Evolutionary conservation across 1,140 invertebrate genomes (phyloP), one percentile per base, ranked within the genome.

Genomic region (Drosophila mayri): DNA sequence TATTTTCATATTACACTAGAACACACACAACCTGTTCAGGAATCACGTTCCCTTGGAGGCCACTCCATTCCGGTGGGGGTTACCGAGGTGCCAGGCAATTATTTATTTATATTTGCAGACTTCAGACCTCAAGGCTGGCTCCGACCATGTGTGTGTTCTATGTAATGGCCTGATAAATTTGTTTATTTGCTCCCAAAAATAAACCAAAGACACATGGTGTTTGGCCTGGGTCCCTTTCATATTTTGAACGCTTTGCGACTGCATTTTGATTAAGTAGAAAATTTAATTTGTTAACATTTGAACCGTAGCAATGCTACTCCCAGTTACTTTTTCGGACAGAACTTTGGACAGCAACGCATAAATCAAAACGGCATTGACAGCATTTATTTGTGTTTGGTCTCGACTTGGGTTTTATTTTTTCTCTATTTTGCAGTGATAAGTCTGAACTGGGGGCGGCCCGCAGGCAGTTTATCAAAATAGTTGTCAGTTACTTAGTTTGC

Each of bases 221-320:
- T 64, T 54, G 40, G 49, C n/a, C 50, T 52, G 76, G 47, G 47
- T 71, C 72, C 84, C 85, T 84, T 88, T 88, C 77, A 88, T 90
- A 87, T 88, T 84, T 80, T 60, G 66, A 65, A 41, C 12, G 49
- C 63, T 64, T 54, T 47, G 54, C 50, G 65, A 76, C 58, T 83
- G 76, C 76, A 83, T 67, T 83, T 88, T 88, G 84, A 87, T 88
- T 78, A 87, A 80, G 84, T 87, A 87, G 84, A 87, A 88, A 87
- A 87, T 88, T 84, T 61, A 77, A 80, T 87, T 80, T 80, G 84
- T 88, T 74, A 83, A 80, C 61, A 86, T 86, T 86, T 72, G 81
- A 80, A 67, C 80, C 47, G 62, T 38, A 32, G 66, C 59, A 47
- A 22, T 4, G 44, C 44, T 65, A 46, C 71, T 61, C 63, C 50